A percentile compares a stretch with the other conserved stretches of the same genome.
phyloP scores from a whole-genome alignment of 2,797 vertebrate species.

The Margarornis squamiger region DNA sequence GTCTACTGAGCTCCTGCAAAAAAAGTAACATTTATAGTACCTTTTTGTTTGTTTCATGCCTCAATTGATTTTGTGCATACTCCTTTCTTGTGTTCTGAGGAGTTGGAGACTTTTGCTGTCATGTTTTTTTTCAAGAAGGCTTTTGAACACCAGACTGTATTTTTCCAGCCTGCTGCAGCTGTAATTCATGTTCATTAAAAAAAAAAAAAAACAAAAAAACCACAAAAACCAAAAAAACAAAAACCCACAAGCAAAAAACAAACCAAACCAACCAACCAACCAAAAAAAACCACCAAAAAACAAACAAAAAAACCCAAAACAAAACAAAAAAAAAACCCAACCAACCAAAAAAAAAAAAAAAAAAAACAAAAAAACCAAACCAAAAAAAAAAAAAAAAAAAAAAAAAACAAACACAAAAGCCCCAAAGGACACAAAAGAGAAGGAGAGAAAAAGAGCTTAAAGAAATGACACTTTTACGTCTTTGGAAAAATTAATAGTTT shows the following conservation, averaged over 20 bases:
- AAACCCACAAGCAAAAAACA: no score
- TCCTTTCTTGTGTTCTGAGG: not conserved
- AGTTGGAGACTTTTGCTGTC: not conserved
- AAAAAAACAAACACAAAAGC: no score
- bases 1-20: not conserved
- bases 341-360: no score
- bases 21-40: not conserved
- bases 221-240: fast-evolving
- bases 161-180: not conserved
- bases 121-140: not conserved
- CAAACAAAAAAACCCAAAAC: no score
- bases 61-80: not conserved
- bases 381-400: no score
- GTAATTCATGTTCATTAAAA: not conserved
- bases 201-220: no score
- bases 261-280: not conserved
- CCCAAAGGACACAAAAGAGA: fast-evolving
- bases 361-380: no score
- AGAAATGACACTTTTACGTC: not conserved
- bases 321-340: no score
- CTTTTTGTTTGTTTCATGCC: not conserved
- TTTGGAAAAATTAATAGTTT: not conserved
- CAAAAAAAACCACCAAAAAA: no score
- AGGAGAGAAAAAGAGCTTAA: not conserved
- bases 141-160: not conserved